phyloP scores from a whole-genome alignment of 2,113 vertebrate species.

The Gallinago media region DNA sequence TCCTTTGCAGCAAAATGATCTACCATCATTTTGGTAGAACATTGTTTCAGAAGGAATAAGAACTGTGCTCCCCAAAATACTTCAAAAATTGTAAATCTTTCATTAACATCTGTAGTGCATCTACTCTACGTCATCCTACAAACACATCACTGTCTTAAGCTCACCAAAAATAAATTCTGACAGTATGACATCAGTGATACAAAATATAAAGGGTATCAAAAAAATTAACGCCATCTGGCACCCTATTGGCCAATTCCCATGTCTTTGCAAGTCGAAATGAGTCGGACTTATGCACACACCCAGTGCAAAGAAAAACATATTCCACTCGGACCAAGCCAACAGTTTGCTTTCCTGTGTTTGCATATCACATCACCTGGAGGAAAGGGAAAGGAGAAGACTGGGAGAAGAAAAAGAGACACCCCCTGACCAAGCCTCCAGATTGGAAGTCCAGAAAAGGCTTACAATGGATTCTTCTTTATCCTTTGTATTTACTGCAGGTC shows the following conservation, averaged over 20 bases:
- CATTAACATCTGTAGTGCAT: neutral
- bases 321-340: neutral
- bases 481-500: fast-evolving
- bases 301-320: neutral
- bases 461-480: neutral
- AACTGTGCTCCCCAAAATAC: neutral
- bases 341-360: neutral
- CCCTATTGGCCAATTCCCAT: neutral
- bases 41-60: neutral
- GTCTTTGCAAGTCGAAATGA: neutral
- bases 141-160: neutral
- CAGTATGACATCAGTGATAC: neutral
- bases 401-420: neutral
- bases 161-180: neutral
- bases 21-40: neutral
- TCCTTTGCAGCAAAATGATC: neutral
- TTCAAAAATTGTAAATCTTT: neutral
- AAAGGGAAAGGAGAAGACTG: neutral
- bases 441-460: neutral
- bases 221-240: neutral
- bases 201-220: neutral
- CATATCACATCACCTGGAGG: neutral
- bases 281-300: neutral
- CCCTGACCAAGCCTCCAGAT: neutral
- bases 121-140: neutral